These are phyloP conservation scores for Columba guinea DNA, from an alignment of 2,797 vertebrate species.

Conservation along the genomic window DNA sequence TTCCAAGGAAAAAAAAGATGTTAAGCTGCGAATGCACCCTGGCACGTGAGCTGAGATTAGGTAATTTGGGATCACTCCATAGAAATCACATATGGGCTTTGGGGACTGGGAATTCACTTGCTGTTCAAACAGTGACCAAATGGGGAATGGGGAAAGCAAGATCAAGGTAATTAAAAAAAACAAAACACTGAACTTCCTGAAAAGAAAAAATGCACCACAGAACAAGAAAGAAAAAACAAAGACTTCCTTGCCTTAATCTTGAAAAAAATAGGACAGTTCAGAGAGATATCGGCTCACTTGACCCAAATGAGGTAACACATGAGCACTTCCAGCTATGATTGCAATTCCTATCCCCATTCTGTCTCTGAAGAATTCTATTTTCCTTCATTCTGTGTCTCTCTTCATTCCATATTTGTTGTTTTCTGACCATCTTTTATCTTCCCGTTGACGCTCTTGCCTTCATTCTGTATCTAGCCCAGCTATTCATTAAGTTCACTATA, in stretches of 20 bases:
- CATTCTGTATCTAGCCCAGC: not conserved
- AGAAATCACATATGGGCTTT: constrained; percentile 70
- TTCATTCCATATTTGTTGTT: not conserved
- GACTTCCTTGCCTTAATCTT: not conserved
- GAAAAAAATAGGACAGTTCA: not conserved
- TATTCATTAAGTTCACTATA: not conserved
- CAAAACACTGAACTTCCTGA: not conserved
- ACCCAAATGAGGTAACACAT: not conserved
- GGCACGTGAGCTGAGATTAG: constrained; percentile 68
- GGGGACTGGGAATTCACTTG: constrained; percentile 66
- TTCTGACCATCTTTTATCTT: not conserved
- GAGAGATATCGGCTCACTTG: not conserved
- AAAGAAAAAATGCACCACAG: not conserved
- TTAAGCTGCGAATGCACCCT: constrained; percentile 67
- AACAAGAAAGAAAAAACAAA: not conserved
- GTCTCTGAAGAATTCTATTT: not conserved
- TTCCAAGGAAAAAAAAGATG: constrained; percentile 51
- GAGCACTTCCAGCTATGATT: not conserved
- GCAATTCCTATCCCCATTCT: not conserved
- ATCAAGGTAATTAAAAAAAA: constrained; percentile 21
- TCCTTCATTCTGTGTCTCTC: not conserved
- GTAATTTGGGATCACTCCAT: constrained; percentile 65
- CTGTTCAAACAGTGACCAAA: constrained; percentile 66
- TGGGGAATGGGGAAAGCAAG: not conserved
- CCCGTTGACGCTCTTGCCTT: not conserved